Evolutionary conservation across 1,140 invertebrate genomes (phyloP), one percentile per base, ranked within the genome.

Genomic region (Drosophila sechellia): DNA sequence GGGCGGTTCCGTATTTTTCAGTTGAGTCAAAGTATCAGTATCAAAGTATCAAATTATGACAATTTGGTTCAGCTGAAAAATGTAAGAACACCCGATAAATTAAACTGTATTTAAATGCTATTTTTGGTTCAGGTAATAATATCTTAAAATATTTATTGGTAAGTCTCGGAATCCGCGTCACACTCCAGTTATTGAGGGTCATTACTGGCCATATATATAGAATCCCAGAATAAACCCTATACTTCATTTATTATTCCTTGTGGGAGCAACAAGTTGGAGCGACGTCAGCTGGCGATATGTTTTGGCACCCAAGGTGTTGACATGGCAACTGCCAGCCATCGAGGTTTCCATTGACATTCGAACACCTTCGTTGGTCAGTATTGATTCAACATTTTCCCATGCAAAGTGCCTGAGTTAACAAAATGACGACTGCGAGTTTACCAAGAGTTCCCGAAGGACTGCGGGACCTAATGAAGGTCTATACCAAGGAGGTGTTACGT

Each of bases 401-500:
- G 60, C 60, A 74, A 46, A 56, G n/a, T 77, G 49, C 34, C 54
- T 58, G 34, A 57, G 27, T 40, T 53, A 43, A 20, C 37, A 55
- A 85, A 43, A 91, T 91, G 81, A 63, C 90, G 20, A 53, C 60
- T 68, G 43, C 58, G 79, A 53, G 85, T 91, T 56, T 93, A 91
- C 35, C 93, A 72, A 81, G 76, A 39, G 93, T 94, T 83, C 93
- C 94, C 13, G 75, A 92, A 6, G 94, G 93, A 5, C 86, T 94
- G 0, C 79, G 93, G 34, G 92, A 93, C 39, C 60, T 94, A 27
- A 93, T 94, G 92, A 94, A 94, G 85, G 92, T 92, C 6, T 91
- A 94, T 13, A 92, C 93, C 3, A 94, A 92, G 54, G 93, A 93
- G 68, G 93, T 94, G 4, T 81, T 94, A 35, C 93, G 92, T 61